Conservation (phyloP, 2,888 invertebrate species). For the Cephus sareptanus region DNA sequence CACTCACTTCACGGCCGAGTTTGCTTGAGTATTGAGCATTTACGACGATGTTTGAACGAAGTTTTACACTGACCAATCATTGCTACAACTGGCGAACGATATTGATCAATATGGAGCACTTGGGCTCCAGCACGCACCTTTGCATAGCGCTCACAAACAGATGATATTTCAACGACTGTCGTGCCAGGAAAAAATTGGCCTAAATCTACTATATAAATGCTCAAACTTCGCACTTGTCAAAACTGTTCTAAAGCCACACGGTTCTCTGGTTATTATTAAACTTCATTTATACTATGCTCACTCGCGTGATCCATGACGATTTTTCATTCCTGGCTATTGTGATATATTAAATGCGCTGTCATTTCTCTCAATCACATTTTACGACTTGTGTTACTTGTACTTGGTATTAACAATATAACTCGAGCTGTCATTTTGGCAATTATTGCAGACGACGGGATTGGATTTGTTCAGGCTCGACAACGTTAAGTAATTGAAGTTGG, state of each 20-base stretch:
- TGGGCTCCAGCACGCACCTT: slow-evolving; percentile 16
- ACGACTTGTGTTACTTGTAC: neutral
- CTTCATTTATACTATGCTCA: neutral
- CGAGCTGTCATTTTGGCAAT: slow-evolving; percentile 36
- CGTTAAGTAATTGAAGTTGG: slow-evolving; percentile 6
- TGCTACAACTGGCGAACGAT: slow-evolving; percentile 23
- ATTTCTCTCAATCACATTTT: neutral
- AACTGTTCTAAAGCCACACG: neutral
- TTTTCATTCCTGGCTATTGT: neutral
- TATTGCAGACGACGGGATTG: slow-evolving; percentile 32
- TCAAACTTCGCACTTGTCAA: neutral
- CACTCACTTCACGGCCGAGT: neutral
- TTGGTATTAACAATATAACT: neutral
- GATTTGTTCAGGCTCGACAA: slow-evolving; percentile 19
- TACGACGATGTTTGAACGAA: neutral
- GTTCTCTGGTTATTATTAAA: neutral
- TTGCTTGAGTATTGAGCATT: neutral
- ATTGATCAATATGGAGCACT: slow-evolving; percentile 34
- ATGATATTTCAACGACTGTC: neutral
- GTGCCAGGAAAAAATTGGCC: neutral
- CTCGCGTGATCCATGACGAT: neutral
- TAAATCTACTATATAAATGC: neutral
- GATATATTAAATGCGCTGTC: neutral
- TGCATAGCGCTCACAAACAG: neutral
- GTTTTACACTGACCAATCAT: slow-evolving; percentile 29